Evolutionary conservation across 2,797 vertebrate species (phyloP), one percentile per base, ranked within the genome.

Genomic region (Selene dorsalis): DNA sequence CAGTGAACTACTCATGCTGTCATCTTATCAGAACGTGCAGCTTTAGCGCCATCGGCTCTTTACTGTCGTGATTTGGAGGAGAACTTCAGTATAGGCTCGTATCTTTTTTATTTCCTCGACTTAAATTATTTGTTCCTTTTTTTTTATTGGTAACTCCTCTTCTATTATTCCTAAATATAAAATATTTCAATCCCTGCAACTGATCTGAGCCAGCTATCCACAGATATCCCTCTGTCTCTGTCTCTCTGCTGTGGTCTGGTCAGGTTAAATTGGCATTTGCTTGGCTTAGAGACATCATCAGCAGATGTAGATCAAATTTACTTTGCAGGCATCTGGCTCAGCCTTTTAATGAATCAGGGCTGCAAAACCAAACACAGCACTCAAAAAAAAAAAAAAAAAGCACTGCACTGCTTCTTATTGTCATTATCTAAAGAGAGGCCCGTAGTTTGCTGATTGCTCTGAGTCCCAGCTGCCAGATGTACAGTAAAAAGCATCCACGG

Each of bases 291-390:
- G 71, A 78, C 64, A 62, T 73, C 57, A 65, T 78, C 64, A 62
- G 64, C 3, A 0, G 70, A 59, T 55, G 63, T 18, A 38, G 71
- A 77, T 65, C 41, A 74, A 45, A 80, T 82, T 57, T 67, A 79
- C 39, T 75, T 66, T 67, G 66, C 60, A 55, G 64, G 39, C 38
- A 0, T 60, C 58, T 61, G 74, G 58, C 56, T 82, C 69, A 56
- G 75, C 38, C 35, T 69, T 69, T 83, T 79, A 77, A 77, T 79
- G 80, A 79, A 61, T 77, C 65, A 64, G 62, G 41, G 61, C 69
- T 22, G 57, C 58, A 73, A 67, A 67, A 83, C 41, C 52, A 62
- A 85, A 75, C 39, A 59, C 47, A 57, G 58, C 5, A 9, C 53
- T 80, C 39, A 35, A 35, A 35, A 6, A 35, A 8, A 32, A 32